Conservation (phyloP, 1,140 invertebrate genomes). For the Limonius californicus region DNA sequence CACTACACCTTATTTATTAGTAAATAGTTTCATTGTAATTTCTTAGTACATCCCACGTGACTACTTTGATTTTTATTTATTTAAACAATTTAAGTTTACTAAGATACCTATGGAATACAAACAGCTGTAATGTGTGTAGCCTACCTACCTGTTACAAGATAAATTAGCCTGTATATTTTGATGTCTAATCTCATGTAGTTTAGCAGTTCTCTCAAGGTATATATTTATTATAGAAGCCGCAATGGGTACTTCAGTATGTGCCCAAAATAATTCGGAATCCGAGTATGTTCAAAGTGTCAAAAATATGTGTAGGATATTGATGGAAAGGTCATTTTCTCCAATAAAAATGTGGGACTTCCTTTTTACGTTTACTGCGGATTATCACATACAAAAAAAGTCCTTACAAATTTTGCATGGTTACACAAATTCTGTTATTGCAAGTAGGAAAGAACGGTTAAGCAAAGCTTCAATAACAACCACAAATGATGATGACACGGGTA, state of each 20-base stretch:
- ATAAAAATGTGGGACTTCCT: constrained; percentile 20
- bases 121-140: no score
- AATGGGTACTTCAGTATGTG: constrained; percentile 64
- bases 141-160: no score
- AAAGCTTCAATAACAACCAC: background rate
- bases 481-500: constrained; percentile 37
- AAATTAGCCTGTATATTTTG: no score
- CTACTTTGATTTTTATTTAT: no score
- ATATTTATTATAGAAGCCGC: no score
- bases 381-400: constrained; percentile 46
- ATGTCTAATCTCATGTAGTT: no score
- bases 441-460: constrained; percentile 39
- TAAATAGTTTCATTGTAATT: no score
- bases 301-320: constrained; percentile 47
- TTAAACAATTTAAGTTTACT: no score
- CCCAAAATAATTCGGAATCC: constrained; percentile 64
- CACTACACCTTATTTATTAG: no score
- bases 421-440: constrained; percentile 25
- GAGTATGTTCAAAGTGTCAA: constrained; percentile 71
- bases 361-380: constrained; percentile 27
- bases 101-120: no score
- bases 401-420: constrained; percentile 53
- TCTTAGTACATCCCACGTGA: no score
- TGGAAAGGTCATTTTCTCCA: constrained; percentile 47
- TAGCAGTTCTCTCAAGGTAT: no score